phyloP scores from a whole-genome alignment of 2,113 vertebrate genomes.

The Gymnobelideus leadbeateri region DNA sequence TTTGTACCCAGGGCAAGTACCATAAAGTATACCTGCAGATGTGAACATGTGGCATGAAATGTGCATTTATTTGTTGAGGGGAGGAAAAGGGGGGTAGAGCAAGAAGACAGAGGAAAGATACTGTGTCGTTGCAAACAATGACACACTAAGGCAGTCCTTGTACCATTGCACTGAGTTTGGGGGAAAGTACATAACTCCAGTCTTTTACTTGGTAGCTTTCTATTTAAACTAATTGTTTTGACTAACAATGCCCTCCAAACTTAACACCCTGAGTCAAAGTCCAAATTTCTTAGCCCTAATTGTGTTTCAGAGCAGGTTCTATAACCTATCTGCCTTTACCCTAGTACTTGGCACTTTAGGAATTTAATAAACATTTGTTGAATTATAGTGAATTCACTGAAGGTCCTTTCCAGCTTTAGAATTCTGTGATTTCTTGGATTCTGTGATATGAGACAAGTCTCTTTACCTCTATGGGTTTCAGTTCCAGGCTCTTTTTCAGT shows the following conservation, averaged over 20 bases:
- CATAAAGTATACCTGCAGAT: not conserved
- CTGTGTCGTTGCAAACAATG: not conserved
- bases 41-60: not conserved
- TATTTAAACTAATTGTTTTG: not conserved
- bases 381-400: not conserved
- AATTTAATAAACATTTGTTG: not conserved
- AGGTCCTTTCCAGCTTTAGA: not conserved
- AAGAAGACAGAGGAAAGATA: not conserved
- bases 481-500: not conserved
- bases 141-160: not conserved
- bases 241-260: not conserved
- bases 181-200: not conserved
- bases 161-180: not conserved
- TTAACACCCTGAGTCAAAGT: not conserved
- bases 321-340: not conserved
- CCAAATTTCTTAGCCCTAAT: not conserved
- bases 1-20: not conserved
- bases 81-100: accelerated
- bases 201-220: not conserved
- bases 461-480: not conserved
- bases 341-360: not conserved
- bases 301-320: not conserved
- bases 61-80: not conserved
- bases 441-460: not conserved
- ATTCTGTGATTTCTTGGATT: not conserved